Evolutionary conservation across 2,888 invertebrate species (phyloP), one percentile per base, ranked within the genome.

Genomic region (Drosophila melanosoma): DNA sequence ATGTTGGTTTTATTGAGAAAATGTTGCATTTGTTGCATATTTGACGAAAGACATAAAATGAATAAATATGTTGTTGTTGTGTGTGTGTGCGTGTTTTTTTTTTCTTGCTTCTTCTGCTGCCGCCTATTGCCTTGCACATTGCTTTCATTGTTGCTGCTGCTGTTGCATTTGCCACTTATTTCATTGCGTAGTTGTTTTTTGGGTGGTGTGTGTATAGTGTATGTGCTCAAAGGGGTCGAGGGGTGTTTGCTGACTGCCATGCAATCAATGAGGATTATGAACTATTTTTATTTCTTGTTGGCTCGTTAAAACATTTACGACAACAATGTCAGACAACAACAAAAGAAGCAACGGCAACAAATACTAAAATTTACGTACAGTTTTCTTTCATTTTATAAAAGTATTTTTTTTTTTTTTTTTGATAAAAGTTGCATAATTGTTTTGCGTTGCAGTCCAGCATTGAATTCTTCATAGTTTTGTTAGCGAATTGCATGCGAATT

Each of bases 211-310:
- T 8, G 29, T 33, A 11, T 38, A 4, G 36, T 8, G n/a, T n/a
- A 11, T n/a, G 51, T 6, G 51, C 11, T 26, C 6, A 32, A 10
- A 33, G 32, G 64, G 23, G 49, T 36, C 33, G 29, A n/a, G 36
- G 52, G 51, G 52, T 35, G 36, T 38, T 40, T 60, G 54, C 53
- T 29, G 38, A 35, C 40, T 58, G 56, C 52, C 26, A 33, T 60
- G 69, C 79, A 85, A 89, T 86, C 86, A 85, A 86, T 86, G 83
- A 59, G 86, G 90, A 87, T 86, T 86, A 89, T 73, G 70, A 76
- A 84, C 85, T 87, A 89, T 89, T 89, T 89, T 71, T 69, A 76
- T 73, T 72, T 69, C 61, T 59, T 48, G 62, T 71, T 67, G 51
- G 51, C 69, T 74, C 57, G 73, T 83, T 79, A 67, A 65, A 72